Evolutionary conservation across 2,113 vertebrate species (phyloP), one percentile per base, ranked within the genome.

Genomic region (Alces alces): DNA sequence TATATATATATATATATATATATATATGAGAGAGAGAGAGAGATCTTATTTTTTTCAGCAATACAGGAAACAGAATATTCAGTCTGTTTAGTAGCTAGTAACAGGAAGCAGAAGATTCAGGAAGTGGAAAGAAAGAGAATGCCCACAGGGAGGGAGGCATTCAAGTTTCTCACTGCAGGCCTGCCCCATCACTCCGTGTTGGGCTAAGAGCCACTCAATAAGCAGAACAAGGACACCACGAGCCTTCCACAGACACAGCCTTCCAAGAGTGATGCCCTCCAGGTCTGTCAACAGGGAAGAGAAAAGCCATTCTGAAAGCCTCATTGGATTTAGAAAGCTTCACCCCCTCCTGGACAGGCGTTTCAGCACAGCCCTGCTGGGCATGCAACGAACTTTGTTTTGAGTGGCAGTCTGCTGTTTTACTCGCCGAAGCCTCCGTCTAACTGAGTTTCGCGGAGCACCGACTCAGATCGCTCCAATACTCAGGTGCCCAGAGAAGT

Each of bases 401-500:
- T 98, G 98, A 98, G 98, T 98, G 99, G 99, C 99, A 99, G 98
- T 98, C 98, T 98, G 97, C 98, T 98, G 98, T 99, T 99, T 99
- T 96, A 98, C 99, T 98, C 99, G 98, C 98, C 97, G 98, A 99
- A 98, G 99, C 98, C 98, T 98, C 98, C 98, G 98, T 98, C 99
- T 98, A 98, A 99, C 99, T 99, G 99, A 99, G 99, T 99, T 99
- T 99, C 98, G 99, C 99, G 99, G 99, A 98, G 98, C 98, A 99
- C 99, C 98, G 98, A 98, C 99, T 99, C 97, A 99, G 99, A 99
- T 99, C 99, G 99, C 99, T 98, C 98, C 97, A 97, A 91, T 98
- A 99, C 99, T 99, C 99, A 99, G 99, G 99, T 99, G 99, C 99
- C 98, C 98, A 98, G 99, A 98, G 99, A 98, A 99, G 99, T 99